Conservation (phyloP, 2,888 invertebrate genomes). For the Spialia ferax region DNA sequence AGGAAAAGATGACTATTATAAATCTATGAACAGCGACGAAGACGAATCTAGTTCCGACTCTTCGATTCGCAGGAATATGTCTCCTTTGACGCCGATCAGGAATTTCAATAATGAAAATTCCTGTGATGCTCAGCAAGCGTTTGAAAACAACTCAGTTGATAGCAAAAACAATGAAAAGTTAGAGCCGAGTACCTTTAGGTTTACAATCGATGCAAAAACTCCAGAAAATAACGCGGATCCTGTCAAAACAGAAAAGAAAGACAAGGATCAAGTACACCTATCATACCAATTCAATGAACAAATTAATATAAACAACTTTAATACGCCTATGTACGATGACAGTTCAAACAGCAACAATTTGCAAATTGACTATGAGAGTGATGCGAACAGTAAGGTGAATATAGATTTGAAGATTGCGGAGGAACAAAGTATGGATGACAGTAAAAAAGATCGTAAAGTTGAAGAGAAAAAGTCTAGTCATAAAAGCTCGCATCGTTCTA, state of each 20-base stretch:
- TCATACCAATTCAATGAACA: constrained; percentile 74
- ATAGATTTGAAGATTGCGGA: constrained; percentile 66
- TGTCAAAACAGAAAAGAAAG: constrained; percentile 63
- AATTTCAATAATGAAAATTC: constrained; percentile 82
- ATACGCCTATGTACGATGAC: constrained; percentile 75
- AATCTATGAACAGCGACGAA: constrained; percentile 70
- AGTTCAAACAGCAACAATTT: constrained; percentile 79
- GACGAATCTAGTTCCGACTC: constrained; percentile 78
- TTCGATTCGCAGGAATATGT: constrained; percentile 77
- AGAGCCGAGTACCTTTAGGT: constrained; percentile 73
- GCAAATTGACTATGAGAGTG: constrained; percentile 81
- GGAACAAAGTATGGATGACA: constrained; percentile 65
- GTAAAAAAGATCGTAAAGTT: constrained; percentile 66
- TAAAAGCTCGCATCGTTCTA: constrained; percentile 73
- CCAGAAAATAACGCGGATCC: constrained; percentile 61
- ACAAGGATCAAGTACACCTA: constrained; percentile 60
- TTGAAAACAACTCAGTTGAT: constrained; percentile 67
- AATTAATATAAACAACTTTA: constrained; percentile 73
- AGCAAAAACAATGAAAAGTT: constrained; percentile 65
- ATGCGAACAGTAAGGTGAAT: constrained; percentile 78
- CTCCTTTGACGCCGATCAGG: constrained; percentile 78
- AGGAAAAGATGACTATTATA: constrained; percentile 66
- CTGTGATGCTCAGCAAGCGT: constrained; percentile 80
- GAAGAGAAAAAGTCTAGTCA: constrained; percentile 70
- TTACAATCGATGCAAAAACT: constrained; percentile 73